phyloP scores from a whole-genome alignment of 2,113 vertebrate species.

The Cebidichthys violaceus region DNA sequence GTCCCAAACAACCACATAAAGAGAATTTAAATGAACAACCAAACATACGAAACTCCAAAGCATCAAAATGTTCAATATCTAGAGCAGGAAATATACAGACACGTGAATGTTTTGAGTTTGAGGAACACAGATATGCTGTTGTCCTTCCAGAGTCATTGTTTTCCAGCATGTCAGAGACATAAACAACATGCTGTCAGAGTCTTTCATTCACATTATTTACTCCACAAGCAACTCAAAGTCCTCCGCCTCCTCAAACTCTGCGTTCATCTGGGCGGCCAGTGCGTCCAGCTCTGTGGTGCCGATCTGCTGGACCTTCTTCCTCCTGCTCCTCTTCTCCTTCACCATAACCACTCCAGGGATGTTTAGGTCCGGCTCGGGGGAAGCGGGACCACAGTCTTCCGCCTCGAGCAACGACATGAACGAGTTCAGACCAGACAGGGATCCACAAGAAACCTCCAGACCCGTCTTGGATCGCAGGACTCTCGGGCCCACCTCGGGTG shows the following conservation, averaged over 20 bases:
- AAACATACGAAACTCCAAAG: not conserved
- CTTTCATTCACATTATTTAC: conserved; percentile 57
- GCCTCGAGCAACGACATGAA: conserved; percentile 64
- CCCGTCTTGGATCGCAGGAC: conserved; percentile 4
- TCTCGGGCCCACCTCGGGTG: conserved; percentile 72
- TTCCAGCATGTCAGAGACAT: not conserved
- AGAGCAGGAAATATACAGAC: conserved; percentile 14
- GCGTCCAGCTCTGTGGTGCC: conserved; percentile 84
- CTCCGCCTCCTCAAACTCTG: conserved; percentile 90
- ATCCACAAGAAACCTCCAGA: conserved; percentile 39
- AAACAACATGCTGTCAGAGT: not conserved
- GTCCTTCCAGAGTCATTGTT: not conserved
- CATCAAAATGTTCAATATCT: conserved; percentile 10
- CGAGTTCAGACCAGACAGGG: conserved; percentile 42
- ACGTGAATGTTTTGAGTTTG: not conserved
- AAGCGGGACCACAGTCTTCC: conserved; percentile 39
- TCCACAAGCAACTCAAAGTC: conserved; percentile 89
- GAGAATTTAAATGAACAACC: not conserved
- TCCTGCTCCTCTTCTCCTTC: conserved; percentile 85
- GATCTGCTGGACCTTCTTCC: conserved; percentile 81
- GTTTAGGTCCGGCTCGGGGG: conserved; percentile 74
- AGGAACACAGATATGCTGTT: not conserved
- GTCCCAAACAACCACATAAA: not conserved
- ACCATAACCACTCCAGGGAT: conserved; percentile 86
- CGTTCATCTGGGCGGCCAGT: conserved; percentile 89